Conservation (phyloP, 2,113 vertebrate genomes). For the Pelodiscus sinensis region DNA sequence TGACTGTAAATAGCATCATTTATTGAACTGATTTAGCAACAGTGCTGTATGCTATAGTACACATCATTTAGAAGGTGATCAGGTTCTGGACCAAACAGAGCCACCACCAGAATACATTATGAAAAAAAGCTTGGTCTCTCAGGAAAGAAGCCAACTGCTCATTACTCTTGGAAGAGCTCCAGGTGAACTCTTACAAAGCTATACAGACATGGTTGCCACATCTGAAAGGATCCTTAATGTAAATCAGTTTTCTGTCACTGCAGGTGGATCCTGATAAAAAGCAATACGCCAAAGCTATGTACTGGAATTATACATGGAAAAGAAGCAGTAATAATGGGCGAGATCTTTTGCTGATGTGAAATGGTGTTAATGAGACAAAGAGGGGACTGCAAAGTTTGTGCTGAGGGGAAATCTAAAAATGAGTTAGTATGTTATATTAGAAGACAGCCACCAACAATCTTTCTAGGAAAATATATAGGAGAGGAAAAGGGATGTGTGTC, state of each 20-base stretch:
- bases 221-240: not conserved
- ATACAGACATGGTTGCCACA: not conserved
- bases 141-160: not conserved
- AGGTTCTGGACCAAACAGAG: accelerated
- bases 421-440: not conserved
- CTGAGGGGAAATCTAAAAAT: constrained; percentile 1
- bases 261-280: not conserved
- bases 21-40: not conserved
- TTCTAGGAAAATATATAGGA: not conserved
- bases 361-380: not conserved
- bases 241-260: not conserved
- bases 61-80: not conserved
- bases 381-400: constrained; percentile 8
- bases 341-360: not conserved
- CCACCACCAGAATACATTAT: not conserved
- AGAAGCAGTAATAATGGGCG: not conserved
- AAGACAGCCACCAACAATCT: not conserved
- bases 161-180: not conserved
- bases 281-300: not conserved
- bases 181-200: not conserved
- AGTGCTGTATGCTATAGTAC: accelerated
- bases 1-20: not conserved
- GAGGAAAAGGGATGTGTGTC: not conserved
- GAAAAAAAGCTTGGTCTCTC: not conserved
- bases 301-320: not conserved